Base-by-base conservation (phyloP, 2,888 invertebrate genomes). In the Pachymerium ferrugineum region DNA sequence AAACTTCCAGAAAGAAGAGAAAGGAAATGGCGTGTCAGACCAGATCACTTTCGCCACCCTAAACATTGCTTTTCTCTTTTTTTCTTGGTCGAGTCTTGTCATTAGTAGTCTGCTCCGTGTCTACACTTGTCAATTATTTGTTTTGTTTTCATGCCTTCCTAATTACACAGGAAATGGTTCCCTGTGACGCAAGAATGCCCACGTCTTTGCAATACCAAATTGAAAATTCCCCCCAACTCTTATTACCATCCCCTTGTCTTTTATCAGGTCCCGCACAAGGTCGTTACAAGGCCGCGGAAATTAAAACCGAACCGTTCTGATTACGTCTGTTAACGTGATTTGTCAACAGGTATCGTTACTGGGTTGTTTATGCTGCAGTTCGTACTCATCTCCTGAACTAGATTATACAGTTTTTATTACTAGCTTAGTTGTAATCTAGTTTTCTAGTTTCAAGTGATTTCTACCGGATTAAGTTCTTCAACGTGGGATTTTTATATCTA, bases 301-400 rank as follows among this genome's bases (percentile, higher is more conserved):
- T n/a, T 47, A 22, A 47, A 47, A 47, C 47, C 47, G 47, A 47
- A n/a, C n/a, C n/a, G n/a, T 19, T 12, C 22, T 47, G 19, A 47
- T 16, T 19, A 22, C 14, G 47, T 6, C n/a, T n/a, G n/a, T n/a
- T n/a, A n/a, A n/a, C n/a, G n/a, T n/a, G n/a, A n/a, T n/a, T 47
- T 47, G 47, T 47, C 47, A 47, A 47, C 47, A 47, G 47, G 47
- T 47, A 22, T 47, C 47, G 19, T 47, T 47, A n/a, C n/a, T n/a
- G n/a, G n/a, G n/a, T n/a, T 22, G 47, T 16, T 19, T 12, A 3
- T 47, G 47, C 2, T 47, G n/a, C n/a, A n/a, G n/a, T n/a, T n/a
- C n/a, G n/a, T n/a, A n/a, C n/a, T n/a, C n/a, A n/a, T n/a, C n/a
- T n/a, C n/a, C n/a, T n/a, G n/a, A n/a, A n/a, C n/a, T n/a, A n/a